phyloP scores from a whole-genome alignment of 2,888 invertebrate species.

The Crossocerus cetratus region DNA sequence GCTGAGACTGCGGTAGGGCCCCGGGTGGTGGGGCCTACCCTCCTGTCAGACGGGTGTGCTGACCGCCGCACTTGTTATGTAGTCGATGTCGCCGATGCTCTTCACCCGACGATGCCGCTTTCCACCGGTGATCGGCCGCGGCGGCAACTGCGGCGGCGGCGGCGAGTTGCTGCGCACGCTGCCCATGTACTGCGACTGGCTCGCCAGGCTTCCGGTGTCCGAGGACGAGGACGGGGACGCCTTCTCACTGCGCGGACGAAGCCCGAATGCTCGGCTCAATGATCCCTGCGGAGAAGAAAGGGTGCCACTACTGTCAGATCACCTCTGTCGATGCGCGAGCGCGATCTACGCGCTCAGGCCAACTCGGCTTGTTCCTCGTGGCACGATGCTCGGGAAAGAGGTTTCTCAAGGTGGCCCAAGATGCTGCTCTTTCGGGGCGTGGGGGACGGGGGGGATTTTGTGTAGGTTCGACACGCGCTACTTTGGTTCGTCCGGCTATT shows the following conservation, averaged over 20 bases:
- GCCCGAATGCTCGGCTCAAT: constrained; percentile 84
- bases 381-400: constrained; percentile 25
- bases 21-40: constrained; percentile 73
- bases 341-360: not conserved
- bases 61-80: constrained; percentile 71
- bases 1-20: constrained; percentile 75
- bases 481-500: not conserved
- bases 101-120: constrained; percentile 56
- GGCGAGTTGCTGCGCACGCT: constrained; percentile 79
- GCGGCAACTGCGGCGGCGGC: constrained; percentile 78
- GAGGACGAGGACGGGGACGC: constrained; percentile 85
- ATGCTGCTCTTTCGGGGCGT: not conserved
- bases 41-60: constrained; percentile 76
- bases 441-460: not conserved
- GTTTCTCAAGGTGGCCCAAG: constrained; percentile 14
- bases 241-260: constrained; percentile 81
- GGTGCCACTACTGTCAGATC: not conserved
- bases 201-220: constrained; percentile 79
- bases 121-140: constrained; percentile 63
- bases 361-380: not conserved
- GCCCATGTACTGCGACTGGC: constrained; percentile 79
- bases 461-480: not conserved
- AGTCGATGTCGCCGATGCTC: constrained; percentile 85
- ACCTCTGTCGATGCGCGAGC: too few species aligned
- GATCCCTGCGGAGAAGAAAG: constrained; percentile 81